phyloP scores from a whole-genome alignment of 2,797 vertebrate genomes.

The Distichodus sexfasciatus region DNA sequence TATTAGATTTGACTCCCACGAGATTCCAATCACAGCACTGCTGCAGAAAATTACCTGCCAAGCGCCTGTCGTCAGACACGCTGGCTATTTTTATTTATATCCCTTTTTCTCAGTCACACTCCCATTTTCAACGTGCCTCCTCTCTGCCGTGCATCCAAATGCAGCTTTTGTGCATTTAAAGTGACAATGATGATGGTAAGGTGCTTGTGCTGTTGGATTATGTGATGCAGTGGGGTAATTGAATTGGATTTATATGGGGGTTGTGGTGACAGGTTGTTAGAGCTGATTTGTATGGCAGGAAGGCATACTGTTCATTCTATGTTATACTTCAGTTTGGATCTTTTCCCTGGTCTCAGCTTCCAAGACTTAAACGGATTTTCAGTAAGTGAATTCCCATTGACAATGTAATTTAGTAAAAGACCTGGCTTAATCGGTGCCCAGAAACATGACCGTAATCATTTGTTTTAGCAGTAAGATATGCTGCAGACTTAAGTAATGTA shows the following conservation, averaged over 20 bases:
- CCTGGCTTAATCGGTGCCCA: not conserved
- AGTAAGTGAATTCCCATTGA: not conserved
- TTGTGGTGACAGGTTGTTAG: constrained; percentile 49
- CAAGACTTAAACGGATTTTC: not conserved
- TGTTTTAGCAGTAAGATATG: too few relatives aligned
- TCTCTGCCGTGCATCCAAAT: constrained; percentile 6
- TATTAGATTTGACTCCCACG: constrained; percentile 73
- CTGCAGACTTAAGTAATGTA: too few relatives aligned
- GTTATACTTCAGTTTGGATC: not conserved
- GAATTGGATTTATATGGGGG: constrained; percentile 55
- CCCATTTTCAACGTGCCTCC: constrained; percentile 19
- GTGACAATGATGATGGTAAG: constrained; percentile 72
- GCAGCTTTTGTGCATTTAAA: constrained; percentile 69
- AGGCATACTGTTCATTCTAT: constrained; percentile 2
- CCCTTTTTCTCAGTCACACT: constrained; percentile 52
- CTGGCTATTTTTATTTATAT: constrained; percentile 77
- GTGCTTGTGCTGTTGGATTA: constrained; percentile 45
- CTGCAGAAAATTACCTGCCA: constrained; percentile 78
- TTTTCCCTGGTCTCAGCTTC: not conserved
- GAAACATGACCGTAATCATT: too few relatives aligned
- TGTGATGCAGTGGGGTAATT: constrained; percentile 56
- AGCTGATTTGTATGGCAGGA: constrained; percentile 34
- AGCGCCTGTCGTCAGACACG: constrained; percentile 63
- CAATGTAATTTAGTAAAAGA: not conserved
- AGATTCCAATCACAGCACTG: constrained; percentile 71